Evolutionary conservation across 2,797 vertebrate species (phyloP), one percentile per base, ranked within the genome.

Genomic region (Argyrosomus regius): DNA sequence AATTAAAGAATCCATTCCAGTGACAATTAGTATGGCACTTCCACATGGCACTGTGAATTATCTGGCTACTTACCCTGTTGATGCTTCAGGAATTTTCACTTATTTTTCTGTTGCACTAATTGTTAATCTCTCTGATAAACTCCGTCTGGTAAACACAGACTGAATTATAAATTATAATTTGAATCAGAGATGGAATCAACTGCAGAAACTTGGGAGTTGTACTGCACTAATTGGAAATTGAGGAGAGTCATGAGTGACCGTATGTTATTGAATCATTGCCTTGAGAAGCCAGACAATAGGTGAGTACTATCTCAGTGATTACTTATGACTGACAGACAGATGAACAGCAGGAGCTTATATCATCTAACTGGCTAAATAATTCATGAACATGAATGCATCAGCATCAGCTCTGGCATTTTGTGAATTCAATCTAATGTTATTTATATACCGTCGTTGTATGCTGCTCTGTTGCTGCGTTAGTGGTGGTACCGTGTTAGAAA

Each of bases 1-100:
- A 91, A 81, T 86, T 78, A 87, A 88, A 77, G 84, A 85, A 72
- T 86, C 77, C 46, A 81, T 84, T 80, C 75, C 68, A 85, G 62
- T 70, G 71, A 78, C 80, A 89, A 79, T 89, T 84, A 81, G 66
- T 49, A 63, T 31, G 56, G 69, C 77, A 69, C 69, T 76, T 89
- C 71, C 54, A 76, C 65, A 52, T 53, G 46, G 50, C 67, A 59
- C 69, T 45, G n/a, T 70, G 57, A 91, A 85, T 88, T 83, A 88
- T 86, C 75, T 66, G 61, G 58, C 77, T 85, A 49, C 65, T 84
- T 84, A 81, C 58, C 50, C 80, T 69, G 69, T 81, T 84, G 63
- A 80, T 61, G 71, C 86, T 85, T 78, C 50, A 83, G 68, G 78
- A 83, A 77, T 84, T 81, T 85, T 76, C 70, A 74, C 79, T 85